Evolutionary conservation across 2,113 vertebrate genomes (phyloP).

Genomic region (Lasiurus borealis): DNA sequence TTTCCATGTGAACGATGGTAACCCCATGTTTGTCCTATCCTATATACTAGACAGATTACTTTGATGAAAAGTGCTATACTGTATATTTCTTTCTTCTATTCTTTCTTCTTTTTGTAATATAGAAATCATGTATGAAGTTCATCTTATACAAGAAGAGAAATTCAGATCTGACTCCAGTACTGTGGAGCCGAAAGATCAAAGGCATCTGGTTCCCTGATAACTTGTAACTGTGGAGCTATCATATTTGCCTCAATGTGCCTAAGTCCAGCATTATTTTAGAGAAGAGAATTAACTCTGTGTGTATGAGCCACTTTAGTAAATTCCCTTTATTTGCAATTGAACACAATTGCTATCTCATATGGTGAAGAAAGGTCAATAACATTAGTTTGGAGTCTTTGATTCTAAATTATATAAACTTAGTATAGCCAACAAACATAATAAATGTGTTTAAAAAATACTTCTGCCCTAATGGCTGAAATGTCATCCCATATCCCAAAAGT

Average conservation of each 20-base stretch:
- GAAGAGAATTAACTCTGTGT: not conserved
- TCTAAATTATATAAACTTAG: not conserved
- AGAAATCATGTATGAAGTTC: not conserved
- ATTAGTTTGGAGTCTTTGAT: not conserved
- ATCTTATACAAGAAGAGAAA: not conserved
- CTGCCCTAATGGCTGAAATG: not conserved
- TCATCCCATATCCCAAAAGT: not conserved
- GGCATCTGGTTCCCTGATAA: not conserved
- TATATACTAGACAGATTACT: not conserved
- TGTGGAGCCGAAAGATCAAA: not conserved
- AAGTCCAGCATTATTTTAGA: not conserved
- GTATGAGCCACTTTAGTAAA: not conserved
- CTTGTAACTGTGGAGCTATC: not conserved
- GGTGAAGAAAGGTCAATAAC: not conserved
- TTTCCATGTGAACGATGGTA: not conserved
- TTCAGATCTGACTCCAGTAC: not conserved
- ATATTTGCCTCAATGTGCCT: not conserved
- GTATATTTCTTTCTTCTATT: not conserved
- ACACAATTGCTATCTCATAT: not conserved
- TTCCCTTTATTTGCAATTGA: not conserved
- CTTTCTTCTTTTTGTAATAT: not conserved
- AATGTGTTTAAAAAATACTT: not conserved
- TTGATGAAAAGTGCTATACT: not conserved
- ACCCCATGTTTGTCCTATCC: not conserved
- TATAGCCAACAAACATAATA: not conserved